Percentiles rank a stretch among this genome's conserved stretches.
Evolutionary conservation across 1,140 invertebrate species (phyloP).

Genomic region (Drosophila pandora): DNA sequence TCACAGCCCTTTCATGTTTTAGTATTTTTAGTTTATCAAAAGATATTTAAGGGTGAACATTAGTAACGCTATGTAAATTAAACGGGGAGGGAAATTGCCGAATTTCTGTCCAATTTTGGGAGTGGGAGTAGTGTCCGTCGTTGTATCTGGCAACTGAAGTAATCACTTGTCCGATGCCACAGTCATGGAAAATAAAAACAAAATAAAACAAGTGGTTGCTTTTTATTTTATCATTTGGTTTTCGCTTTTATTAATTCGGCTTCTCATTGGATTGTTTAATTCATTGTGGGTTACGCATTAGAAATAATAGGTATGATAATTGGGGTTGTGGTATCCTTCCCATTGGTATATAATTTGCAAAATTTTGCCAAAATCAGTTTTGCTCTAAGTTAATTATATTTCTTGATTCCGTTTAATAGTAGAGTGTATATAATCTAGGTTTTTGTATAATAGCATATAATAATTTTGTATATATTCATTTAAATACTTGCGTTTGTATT

Average conservation of each 20-base stretch:
- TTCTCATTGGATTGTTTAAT: constrained; percentile 51
- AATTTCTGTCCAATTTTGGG: constrained; percentile 52
- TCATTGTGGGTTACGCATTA: constrained; percentile 64
- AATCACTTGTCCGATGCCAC: constrained; percentile 36
- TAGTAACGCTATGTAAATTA: constrained; percentile 26
- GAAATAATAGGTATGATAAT: constrained; percentile 76
- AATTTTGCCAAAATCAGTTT: constrained; percentile 81
- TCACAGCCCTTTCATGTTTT: constrained; percentile 73
- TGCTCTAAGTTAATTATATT: constrained; percentile 63
- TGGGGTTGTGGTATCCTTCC: constrained; percentile 55
- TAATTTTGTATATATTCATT: constrained; percentile 64
- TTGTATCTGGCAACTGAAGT: constrained; percentile 58
- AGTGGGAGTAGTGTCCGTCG: constrained; percentile 33
- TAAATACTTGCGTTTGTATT: constrained; percentile 77
- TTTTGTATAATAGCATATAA: constrained; percentile 75
- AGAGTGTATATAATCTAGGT: constrained; percentile 76
- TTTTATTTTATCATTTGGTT: constrained; percentile 64
- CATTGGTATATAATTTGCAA: constrained; percentile 69
- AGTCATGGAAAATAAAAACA: constrained; percentile 51
- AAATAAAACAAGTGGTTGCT: constrained; percentile 73
- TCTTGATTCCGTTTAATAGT: constrained; percentile 45
- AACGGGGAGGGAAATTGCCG: constrained; percentile 36
- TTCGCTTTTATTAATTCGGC: constrained; percentile 70
- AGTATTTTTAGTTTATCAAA: constrained; percentile 56
- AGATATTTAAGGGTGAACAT: constrained; percentile 23